A percentile compares a stretch with the other conserved stretches of the same genome.
These are phyloP conservation scores for Corella eumyota DNA, from an alignment of 23 tunicate genomes.

Conservation along the genomic window DNA sequence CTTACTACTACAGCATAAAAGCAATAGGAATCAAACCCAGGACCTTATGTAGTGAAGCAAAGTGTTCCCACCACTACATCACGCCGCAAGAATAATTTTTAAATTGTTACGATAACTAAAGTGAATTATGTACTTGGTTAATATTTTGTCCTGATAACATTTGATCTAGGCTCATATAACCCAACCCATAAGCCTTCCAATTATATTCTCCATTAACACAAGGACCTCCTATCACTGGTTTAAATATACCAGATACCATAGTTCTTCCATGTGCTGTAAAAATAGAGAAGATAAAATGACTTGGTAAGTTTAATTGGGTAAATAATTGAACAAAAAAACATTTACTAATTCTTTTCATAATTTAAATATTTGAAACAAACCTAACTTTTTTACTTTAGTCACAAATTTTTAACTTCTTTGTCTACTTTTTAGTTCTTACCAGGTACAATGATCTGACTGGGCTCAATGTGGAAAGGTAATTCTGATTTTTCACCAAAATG, in stretches of 20 bases:
- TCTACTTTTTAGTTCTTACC: slow-evolving; percentile 19
- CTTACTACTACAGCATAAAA: no score
- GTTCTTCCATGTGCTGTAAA: slow-evolving; percentile 49
- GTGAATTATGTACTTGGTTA: no score
- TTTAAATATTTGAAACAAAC: not conserved
- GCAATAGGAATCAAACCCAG: no score
- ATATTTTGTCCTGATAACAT: not conserved
- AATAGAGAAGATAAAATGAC: not conserved
- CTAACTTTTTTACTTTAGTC: no score
- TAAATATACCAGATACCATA: slow-evolving; percentile 32
- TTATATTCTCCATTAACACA: slow-evolving; percentile 14
- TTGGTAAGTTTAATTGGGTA: not conserved
- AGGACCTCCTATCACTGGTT: slow-evolving; percentile 20
- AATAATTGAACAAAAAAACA: not conserved
- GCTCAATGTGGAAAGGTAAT: slow-evolving; percentile 42
- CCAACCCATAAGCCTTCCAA: slow-evolving; percentile 43
- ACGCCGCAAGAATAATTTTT: no score
- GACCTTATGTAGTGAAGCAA: no score
- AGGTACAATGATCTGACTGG: slow-evolving; percentile 51
- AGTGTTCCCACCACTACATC: no score
- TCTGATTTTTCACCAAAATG: slow-evolving; percentile 30
- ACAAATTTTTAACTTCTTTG: no score
- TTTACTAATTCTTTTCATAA: not conserved
- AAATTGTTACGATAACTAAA: no score
- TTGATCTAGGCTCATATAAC: slow-evolving; percentile 35